These are phyloP conservation scores for Coptodon bakossiorum DNA, from an alignment of 2,113 vertebrate genomes.

Conservation along the genomic window DNA sequence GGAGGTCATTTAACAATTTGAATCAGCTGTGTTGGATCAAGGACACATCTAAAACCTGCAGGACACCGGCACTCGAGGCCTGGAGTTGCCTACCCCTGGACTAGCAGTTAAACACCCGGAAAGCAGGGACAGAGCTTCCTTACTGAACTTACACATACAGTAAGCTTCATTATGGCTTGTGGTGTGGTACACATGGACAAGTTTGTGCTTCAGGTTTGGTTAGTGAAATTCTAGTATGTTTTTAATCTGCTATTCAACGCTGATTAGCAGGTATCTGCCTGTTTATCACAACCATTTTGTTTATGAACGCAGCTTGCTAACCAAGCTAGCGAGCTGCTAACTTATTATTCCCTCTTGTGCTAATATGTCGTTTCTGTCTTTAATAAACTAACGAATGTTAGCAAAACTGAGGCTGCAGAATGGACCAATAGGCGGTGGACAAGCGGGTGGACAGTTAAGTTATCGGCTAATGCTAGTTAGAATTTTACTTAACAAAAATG, in stretches of 20 bases:
- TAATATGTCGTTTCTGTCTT: background rate
- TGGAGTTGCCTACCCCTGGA: background rate
- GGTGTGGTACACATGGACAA: background rate
- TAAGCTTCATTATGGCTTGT: background rate
- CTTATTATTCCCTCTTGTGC: background rate
- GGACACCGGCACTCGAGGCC: too few relatives aligned
- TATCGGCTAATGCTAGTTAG: background rate
- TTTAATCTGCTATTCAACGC: background rate
- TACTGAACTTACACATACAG: background rate
- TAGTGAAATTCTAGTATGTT: background rate
- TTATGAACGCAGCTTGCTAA: background rate
- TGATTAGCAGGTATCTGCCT: background rate
- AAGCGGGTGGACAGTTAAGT: background rate
- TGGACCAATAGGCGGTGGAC: background rate
- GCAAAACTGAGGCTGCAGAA: background rate
- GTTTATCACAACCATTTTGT: background rate
- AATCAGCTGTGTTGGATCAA: too few relatives aligned
- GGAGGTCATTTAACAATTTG: too few relatives aligned
- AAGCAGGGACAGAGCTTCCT: background rate
- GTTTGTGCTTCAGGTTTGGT: background rate
- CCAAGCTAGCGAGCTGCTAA: background rate
- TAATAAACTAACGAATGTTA: accelerated
- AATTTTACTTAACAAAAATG: background rate
- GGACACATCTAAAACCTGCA: too few relatives aligned
- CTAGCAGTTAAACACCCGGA: background rate